Evolutionary conservation across 2,888 invertebrate species (phyloP).

Genomic region (Argyresthia goedartella): DNA sequence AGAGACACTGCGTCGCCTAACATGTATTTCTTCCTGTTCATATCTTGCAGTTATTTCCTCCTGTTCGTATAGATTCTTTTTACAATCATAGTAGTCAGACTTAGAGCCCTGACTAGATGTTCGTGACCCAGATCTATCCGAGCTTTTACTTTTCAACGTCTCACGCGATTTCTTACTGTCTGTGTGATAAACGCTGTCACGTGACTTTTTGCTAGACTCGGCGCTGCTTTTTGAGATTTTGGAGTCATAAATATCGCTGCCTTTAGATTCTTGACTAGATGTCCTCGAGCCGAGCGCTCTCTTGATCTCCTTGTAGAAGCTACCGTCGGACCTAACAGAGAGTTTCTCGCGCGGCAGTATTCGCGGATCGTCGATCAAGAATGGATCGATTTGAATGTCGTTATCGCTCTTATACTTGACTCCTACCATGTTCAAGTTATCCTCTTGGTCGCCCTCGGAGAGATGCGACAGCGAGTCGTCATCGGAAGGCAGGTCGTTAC

Average conservation of each 20-base stretch:
- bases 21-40: slow-evolving; percentile 15
- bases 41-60: slow-evolving; percentile 23
- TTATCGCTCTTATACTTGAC: slow-evolving; percentile 77
- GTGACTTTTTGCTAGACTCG: slow-evolving; percentile 75
- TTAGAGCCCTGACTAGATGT: slow-evolving; percentile 81
- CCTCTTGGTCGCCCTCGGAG: slow-evolving; percentile 64
- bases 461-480: slow-evolving; percentile 73
- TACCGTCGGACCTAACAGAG: slow-evolving; percentile 80
- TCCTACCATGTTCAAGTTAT: slow-evolving; percentile 68
- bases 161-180: slow-evolving; percentile 76
- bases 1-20: slow-evolving; percentile 40
- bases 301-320: slow-evolving; percentile 78
- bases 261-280: slow-evolving; percentile 77
- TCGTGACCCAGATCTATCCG: slow-evolving; percentile 71
- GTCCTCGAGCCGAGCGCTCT: slow-evolving; percentile 74
- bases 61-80: slow-evolving; percentile 59
- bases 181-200: slow-evolving; percentile 75
- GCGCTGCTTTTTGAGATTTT: slow-evolving; percentile 75
- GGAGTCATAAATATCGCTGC: slow-evolving; percentile 76
- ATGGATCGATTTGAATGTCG: slow-evolving; percentile 81
- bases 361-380: slow-evolving; percentile 82
- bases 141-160: slow-evolving; percentile 74
- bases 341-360: slow-evolving; percentile 79
- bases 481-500: slow-evolving; percentile 82
- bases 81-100: slow-evolving; percentile 78